Base-by-base conservation (phyloP, 1,140 invertebrate species). In the Leucophenga varia region DNA sequence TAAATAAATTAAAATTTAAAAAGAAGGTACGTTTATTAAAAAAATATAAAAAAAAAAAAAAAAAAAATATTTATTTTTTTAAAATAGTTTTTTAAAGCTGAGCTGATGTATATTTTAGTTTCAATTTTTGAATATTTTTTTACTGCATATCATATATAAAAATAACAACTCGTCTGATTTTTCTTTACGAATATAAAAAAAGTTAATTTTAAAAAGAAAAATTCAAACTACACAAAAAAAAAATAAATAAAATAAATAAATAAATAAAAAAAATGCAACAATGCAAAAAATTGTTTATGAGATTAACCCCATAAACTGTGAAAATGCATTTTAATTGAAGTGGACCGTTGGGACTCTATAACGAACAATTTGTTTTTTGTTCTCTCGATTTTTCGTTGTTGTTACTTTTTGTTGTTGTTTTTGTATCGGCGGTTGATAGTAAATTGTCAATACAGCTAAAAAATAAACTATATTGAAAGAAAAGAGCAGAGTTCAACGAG, bases 291-390 rank as follows among this genome's bases (percentile, higher is more conserved):
- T 68, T 68, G 64, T 68, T 68, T 68, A 68, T 64, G 64, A 69
- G 64, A 68, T 68, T 68, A 61, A 70, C 55, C 65, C 54, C 64
- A 59, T 69, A 69, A 69, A 69, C 46, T 69, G 65, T 22, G 55
- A 69, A 70, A 69, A 69, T 69, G 65, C 64, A 69, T 69, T 69
- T 69, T 69, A 70, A 69, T 69, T 70, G 64, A 69, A 69, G 64
- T 69, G 65, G 57, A 70, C 65, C 64, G 65, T 61, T 64, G 64
- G 64, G 64, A 69, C 59, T 64, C 65, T 50, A 65, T 65, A 65
- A 63, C 63, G 54, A 42, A 55, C 38, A n/a, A 14, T 13, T 0
- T 16, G 9, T 22, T 17, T 50, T 45, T 46, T 32, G 47, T 38
- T 43, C 16, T 42, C 7, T 28, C 38, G 21, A 54, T 47, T 45